Evolutionary conservation across 2,797 vertebrate genomes (phyloP).

Genomic region (Australoheros facetus): DNA sequence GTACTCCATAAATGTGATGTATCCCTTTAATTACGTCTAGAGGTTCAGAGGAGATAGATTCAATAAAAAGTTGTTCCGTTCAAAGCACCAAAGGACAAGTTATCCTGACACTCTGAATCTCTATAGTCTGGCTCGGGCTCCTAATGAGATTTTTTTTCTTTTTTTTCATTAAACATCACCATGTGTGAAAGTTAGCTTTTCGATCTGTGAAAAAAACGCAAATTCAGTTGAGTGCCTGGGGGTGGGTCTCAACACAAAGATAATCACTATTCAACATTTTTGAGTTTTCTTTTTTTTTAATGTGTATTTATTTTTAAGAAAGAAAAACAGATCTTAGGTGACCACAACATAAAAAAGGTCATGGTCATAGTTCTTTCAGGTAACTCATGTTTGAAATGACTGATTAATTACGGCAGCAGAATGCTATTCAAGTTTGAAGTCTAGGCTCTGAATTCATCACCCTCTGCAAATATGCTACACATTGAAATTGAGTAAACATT

Average conservation of each 20-base stretch:
- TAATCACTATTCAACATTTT: neutral
- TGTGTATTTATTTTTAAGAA: too few species aligned
- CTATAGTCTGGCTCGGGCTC: neutral
- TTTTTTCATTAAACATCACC: neutral
- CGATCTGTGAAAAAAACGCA: neutral
- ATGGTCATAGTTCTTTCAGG: neutral
- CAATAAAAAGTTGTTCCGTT: neutral
- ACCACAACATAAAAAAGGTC: neutral
- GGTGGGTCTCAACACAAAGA: neutral
- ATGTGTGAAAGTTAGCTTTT: neutral
- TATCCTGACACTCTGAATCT: neutral
- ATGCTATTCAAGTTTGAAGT: too few species aligned
- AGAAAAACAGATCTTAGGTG: neutral
- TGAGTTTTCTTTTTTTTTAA: too few species aligned
- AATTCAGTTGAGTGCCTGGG: too few species aligned
- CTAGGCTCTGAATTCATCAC: too few species aligned
- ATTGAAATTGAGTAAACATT: neutral
- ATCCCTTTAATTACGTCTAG: neutral
- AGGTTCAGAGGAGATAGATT: neutral
- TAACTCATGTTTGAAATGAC: neutral
- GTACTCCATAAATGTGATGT: neutral
- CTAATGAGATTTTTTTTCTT: neutral
- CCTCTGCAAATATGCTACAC: too few species aligned
- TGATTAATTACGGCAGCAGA: too few species aligned
- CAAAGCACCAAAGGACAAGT: neutral